These are phyloP conservation scores for Pyrrhura leucotis DNA, from an alignment of 2,797 vertebrate genomes.

Conservation along the genomic window DNA sequence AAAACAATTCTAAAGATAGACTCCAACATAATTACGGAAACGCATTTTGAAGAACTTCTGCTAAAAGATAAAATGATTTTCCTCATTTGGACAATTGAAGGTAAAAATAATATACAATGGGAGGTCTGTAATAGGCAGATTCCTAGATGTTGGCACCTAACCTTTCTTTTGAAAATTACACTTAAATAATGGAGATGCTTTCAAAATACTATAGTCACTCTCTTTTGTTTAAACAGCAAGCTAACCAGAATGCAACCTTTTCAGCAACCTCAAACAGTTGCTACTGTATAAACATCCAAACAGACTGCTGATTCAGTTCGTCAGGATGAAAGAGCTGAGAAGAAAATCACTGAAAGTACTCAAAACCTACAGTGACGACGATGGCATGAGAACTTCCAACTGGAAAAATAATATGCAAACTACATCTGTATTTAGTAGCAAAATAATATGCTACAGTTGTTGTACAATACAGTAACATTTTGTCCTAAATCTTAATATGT, in stretches of 20 bases:
- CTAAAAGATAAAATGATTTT: slow-evolving; percentile 71
- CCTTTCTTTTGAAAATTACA: background rate
- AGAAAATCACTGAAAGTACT: background rate
- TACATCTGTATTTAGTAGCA: background rate
- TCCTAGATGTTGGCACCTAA: background rate
- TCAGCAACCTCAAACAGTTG: background rate
- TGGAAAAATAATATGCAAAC: background rate
- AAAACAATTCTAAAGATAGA: slow-evolving; percentile 75
- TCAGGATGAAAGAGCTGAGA: background rate
- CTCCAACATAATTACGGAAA: slow-evolving; percentile 74
- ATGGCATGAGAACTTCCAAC: background rate
- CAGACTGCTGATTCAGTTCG: background rate
- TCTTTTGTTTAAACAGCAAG: background rate
- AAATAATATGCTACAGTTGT: background rate
- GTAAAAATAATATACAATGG: slow-evolving; percentile 52
- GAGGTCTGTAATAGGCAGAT: background rate
- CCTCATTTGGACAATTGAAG: slow-evolving; percentile 61
- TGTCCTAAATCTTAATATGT: background rate
- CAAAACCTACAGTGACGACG: background rate
- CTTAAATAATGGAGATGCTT: background rate
- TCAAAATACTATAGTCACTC: background rate
- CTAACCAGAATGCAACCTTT: background rate
- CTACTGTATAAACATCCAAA: background rate
- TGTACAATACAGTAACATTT: background rate
- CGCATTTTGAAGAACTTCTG: slow-evolving; percentile 63